phyloP scores from a whole-genome alignment of 1,140 invertebrate species.

The Bombus confusus region DNA sequence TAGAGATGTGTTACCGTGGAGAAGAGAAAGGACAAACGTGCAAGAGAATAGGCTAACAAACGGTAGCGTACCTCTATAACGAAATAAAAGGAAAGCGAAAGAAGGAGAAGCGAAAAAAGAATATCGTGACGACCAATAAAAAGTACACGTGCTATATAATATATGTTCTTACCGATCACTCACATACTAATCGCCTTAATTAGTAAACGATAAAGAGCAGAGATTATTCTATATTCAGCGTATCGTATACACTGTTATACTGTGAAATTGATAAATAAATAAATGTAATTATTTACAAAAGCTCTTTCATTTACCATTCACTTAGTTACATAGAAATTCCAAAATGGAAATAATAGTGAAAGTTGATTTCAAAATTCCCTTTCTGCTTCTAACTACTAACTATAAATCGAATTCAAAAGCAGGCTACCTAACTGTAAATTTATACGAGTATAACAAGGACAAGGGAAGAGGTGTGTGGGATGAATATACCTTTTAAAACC shows the following conservation, averaged over 20 bases:
- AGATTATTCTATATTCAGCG: conserved; percentile 78
- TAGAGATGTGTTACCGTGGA: conserved; percentile 50
- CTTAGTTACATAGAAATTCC: neutral
- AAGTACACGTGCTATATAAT: conserved; percentile 77
- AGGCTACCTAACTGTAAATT: too few species aligned
- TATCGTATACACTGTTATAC: conserved; percentile 78
- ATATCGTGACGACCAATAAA: conserved; percentile 70
- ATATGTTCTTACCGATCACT: conserved; percentile 77
- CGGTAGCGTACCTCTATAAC: conserved; percentile 10
- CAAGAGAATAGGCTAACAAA: conserved; percentile 23
- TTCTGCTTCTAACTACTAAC: too few species aligned
- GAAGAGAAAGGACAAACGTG: conserved; percentile 37
- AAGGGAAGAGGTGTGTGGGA: too few species aligned
- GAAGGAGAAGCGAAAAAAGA: conserved; percentile 43
- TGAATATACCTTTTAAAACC: too few species aligned
- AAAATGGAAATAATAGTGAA: too few species aligned
- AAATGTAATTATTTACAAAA: conserved; percentile 80
- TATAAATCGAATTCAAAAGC: too few species aligned
- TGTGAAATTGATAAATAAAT: conserved; percentile 81
- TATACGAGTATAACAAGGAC: too few species aligned
- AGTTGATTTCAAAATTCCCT: too few species aligned
- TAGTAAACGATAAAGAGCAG: conserved; percentile 73
- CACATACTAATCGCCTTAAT: conserved; percentile 80
- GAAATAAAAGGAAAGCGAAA: conserved; percentile 19
- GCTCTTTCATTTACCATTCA: neutral